These are phyloP conservation scores for Nebria ingens DNA, from an alignment of 1,140 invertebrate genomes.

Conservation along the genomic window DNA sequence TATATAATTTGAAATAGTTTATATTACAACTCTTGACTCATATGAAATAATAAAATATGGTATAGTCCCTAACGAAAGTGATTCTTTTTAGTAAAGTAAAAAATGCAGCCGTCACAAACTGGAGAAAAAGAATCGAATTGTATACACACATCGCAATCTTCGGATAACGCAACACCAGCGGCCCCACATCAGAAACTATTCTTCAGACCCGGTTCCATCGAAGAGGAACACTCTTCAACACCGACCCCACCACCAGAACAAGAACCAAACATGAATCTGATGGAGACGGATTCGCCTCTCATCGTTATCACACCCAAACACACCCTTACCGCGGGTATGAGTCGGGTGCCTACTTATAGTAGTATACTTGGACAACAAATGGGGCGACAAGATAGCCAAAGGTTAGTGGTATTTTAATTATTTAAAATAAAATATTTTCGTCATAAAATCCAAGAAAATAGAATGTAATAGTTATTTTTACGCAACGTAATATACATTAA, in stretches of 20 bases:
- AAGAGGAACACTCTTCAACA: slow-evolving; percentile 24
- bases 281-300: background rate
- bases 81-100: too few relatives aligned
- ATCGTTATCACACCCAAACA: slow-evolving; percentile 1
- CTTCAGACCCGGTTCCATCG: slow-evolving; percentile 33
- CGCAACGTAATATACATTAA: too few relatives aligned
- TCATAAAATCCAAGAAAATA: too few relatives aligned
- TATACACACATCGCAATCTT: too few relatives aligned
- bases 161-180: background rate
- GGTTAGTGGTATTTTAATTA: too few relatives aligned
- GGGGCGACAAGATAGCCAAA: background rate
- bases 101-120: background rate
- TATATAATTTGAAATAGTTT: too few relatives aligned
- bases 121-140: too few relatives aligned
- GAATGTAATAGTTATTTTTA: too few relatives aligned
- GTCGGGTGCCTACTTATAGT: background rate
- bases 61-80: too few relatives aligned
- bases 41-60: too few relatives aligned
- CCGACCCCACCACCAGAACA: background rate
- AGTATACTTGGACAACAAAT: background rate
- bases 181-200: slow-evolving; percentile 30
- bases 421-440: too few relatives aligned
- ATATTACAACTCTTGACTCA: too few relatives aligned
- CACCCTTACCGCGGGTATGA: background rate
- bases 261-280: background rate